Conservation (phyloP, 2,797 vertebrate species). For the Acipenser ruthenus region DNA sequence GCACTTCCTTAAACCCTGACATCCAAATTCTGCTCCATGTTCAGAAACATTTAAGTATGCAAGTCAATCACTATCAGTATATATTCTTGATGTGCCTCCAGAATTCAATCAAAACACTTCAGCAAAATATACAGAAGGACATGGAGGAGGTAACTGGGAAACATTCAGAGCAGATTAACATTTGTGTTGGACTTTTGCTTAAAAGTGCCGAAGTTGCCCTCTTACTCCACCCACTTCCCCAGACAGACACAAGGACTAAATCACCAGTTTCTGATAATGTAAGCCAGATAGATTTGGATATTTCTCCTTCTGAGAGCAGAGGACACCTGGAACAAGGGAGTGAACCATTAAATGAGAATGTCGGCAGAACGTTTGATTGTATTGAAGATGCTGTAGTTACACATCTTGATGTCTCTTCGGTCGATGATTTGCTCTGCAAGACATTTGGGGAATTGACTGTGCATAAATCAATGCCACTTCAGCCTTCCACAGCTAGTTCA, state of each 20-base stretch:
- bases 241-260: conserved; percentile 46
- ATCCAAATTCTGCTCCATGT: conserved; percentile 79
- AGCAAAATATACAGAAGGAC: conserved; percentile 82
- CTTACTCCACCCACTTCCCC: conserved; percentile 76
- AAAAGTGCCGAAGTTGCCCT: conserved; percentile 86
- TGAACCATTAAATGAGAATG: conserved; percentile 29
- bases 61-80: conserved; percentile 92
- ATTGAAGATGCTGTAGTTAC: too few species aligned
- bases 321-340: conserved; percentile 54
- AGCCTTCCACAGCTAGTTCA: conserved; percentile 54
- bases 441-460: conserved; percentile 49
- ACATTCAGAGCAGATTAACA: conserved; percentile 56
- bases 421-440: conserved; percentile 73
- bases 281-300: conserved; percentile 59
- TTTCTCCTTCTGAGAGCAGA: conserved; percentile 69
- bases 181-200: conserved; percentile 78
- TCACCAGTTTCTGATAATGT: conserved; percentile 43
- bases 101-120: conserved; percentile 76
- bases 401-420: conserved; percentile 31
- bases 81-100: conserved; percentile 84
- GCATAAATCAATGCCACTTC: conserved; percentile 51
- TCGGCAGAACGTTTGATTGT: too few species aligned
- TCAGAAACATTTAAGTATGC: conserved; percentile 81
- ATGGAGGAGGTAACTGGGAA: conserved; percentile 57
- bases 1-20: conserved; percentile 60